phyloP scores from a whole-genome alignment of 2,888 invertebrate genomes.

The Plebejus anna region DNA sequence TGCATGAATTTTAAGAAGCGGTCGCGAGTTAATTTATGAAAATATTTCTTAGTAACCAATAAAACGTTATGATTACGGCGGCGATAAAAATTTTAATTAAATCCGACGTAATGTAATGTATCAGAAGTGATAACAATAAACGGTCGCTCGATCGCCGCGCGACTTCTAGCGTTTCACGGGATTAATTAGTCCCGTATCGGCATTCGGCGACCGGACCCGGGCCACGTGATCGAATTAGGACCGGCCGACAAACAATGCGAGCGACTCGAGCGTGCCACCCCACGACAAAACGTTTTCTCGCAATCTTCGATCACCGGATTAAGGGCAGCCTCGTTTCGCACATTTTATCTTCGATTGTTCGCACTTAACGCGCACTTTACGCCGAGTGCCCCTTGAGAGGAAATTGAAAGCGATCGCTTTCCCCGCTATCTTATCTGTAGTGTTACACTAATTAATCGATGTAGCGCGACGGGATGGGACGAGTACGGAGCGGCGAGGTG shows the following conservation, averaged over 20 bases:
- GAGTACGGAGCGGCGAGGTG: constrained; percentile 63
- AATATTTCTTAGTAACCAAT: constrained; percentile 26
- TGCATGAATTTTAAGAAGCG: constrained; percentile 22
- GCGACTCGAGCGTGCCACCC: constrained; percentile 68
- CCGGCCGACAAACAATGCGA: constrained; percentile 65
- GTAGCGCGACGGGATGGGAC: constrained; percentile 66
- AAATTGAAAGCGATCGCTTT: constrained; percentile 80
- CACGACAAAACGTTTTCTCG: constrained; percentile 79
- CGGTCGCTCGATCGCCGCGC: constrained; percentile 32
- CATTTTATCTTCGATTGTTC: constrained; percentile 80
- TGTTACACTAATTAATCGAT: constrained; percentile 79
- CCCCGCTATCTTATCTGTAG: constrained; percentile 76
- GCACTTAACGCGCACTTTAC: constrained; percentile 79
- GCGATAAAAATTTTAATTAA: constrained; percentile 25
- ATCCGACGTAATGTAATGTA: constrained; percentile 24
- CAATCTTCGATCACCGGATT: constrained; percentile 80
- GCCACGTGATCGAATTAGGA: constrained; percentile 74
- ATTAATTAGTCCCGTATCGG: constrained; percentile 69
- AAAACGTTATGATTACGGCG: constrained; percentile 20
- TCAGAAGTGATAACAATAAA: constrained; percentile 24
- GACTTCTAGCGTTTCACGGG: constrained; percentile 64
- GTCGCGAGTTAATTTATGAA: constrained; percentile 21
- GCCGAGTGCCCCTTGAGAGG: constrained; percentile 77
- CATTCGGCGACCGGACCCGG: constrained; percentile 49
- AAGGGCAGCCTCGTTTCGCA: constrained; percentile 76